These are phyloP conservation scores for Arctopsyche grandis DNA, from an alignment of 1,140 invertebrate species.

Conservation along the genomic window DNA sequence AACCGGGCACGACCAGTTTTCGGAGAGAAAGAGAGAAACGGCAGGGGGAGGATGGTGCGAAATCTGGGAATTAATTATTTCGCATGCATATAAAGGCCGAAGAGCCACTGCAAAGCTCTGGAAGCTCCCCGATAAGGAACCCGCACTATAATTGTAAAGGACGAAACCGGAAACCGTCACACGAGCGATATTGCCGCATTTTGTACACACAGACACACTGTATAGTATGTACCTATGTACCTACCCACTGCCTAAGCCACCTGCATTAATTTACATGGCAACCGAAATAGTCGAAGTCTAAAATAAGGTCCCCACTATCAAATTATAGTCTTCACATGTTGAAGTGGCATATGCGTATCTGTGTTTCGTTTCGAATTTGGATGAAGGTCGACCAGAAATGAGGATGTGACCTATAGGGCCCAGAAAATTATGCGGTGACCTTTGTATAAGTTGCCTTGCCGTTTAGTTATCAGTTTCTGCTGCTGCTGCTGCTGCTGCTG, in stretches of 20 bases:
- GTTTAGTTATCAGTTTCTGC: conserved; percentile 3
- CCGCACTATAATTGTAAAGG: background rate
- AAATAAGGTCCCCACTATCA: background rate
- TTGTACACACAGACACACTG: no score
- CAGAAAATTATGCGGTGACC: conserved; percentile 18
- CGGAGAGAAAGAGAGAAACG: background rate
- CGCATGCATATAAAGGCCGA: no score
- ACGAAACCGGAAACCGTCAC: background rate
- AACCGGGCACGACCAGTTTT: background rate
- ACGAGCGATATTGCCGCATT: background rate
- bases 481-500: background rate
- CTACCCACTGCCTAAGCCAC: background rate
- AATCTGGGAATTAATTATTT: no score
- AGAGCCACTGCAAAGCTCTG: background rate
- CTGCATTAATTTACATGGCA: background rate
- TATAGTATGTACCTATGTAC: background rate
- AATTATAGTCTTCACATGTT: no score
- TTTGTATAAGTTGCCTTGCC: conserved; percentile 19
- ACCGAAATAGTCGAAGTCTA: background rate
- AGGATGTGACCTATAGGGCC: conserved; percentile 30
- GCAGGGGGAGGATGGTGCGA: background rate
- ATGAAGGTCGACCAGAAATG: conserved; percentile 24
- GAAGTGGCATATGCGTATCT: no score
- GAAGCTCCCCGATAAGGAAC: background rate
- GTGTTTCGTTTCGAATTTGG: conserved; percentile 6